Base-by-base conservation (phyloP, 2,113 vertebrate species). In the Corythaixoides concolor region DNA sequence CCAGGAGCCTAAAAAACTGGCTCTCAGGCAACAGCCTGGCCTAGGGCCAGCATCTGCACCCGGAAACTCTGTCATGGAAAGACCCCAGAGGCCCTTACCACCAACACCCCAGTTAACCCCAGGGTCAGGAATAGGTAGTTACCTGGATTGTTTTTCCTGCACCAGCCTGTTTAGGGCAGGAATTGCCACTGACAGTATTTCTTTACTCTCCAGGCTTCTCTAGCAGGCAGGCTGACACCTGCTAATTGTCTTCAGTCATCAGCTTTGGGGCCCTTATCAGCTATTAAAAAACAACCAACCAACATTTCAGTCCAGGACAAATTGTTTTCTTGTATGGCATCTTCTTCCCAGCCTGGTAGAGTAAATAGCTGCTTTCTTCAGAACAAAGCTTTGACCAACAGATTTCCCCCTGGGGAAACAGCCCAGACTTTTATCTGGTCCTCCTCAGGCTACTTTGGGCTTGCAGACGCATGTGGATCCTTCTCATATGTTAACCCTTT, bases 381-480 rank as follows among this genome's bases (percentile, higher is more conserved):
- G 13, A 59, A 4, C 20, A 64, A 53, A 56, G 2, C 27, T 72
- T 27, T 59, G 7, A 45, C 28, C 15, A 41, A 32, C 22, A 74
- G 37, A 15, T 5, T 64, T 24, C 14, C 4, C 3, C 0, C 1
- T 6, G 1, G 2, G 5, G 27, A 53, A 49, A 21, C 49, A 87
- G 68, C 11, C 18, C 37, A 47, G 35, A 12, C 20, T 84, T 90
- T 35, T 30, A 4, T 68, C 30, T 89, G 22, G 70, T 91, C 23
- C 5, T 72, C 3, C 18, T 90, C 35, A 22, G 43, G 32, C 50
- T 50, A 6, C 47, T 60, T 62, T n/a, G 37, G 17, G 52, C n/a
- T 84, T 84, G 41, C 45, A 87, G 45, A 50, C 86, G 27, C 82
- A 39, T 33, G 52, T 3, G 24, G 8, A 47, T 14, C 8, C 3